A percentile compares a stretch with the other conserved stretches of the same genome.
These are phyloP conservation scores for Smittia aterrima DNA, from an alignment of 2,888 invertebrate species.

Conservation along the genomic window DNA sequence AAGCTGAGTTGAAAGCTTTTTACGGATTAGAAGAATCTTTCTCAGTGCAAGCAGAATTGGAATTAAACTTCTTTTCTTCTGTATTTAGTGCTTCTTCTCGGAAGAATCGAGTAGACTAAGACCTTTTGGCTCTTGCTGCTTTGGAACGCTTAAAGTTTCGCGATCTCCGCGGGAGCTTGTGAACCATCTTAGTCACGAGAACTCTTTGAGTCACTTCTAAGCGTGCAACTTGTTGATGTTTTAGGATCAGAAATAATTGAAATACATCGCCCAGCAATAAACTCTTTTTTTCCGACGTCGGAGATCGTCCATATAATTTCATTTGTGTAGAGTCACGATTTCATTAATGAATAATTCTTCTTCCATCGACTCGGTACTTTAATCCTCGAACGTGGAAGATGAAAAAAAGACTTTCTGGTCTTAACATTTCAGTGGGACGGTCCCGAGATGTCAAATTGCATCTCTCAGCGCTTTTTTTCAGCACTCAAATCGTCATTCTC, in stretches of 20 bases:
- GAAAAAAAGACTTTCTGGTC: not conserved
- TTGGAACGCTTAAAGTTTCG: no score
- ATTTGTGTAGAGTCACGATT: constrained; percentile 32
- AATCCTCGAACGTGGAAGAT: not conserved
- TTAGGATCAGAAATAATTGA: constrained; percentile 22
- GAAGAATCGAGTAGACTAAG: no score
- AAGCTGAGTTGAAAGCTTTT: no score
- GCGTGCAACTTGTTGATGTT: not conserved
- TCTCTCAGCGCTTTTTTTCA: not conserved
- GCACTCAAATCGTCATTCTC: not conserved
- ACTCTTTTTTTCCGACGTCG: not conserved
- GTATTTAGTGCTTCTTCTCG: no score
- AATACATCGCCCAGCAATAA: constrained; percentile 11
- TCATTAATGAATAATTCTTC: constrained; percentile 31
- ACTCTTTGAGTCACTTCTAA: not conserved
- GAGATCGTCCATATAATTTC: constrained; percentile 17
- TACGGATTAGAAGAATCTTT: no score
- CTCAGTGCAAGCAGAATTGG: no score
- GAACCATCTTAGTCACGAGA: no score
- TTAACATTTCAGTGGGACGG: constrained; percentile 11
- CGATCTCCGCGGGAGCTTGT: no score
- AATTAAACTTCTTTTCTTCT: no score
- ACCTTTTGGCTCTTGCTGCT: no score
- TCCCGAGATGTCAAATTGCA: constrained; percentile 22
- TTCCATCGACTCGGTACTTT: not conserved